Evolutionary conservation across 1,140 invertebrate genomes (phyloP), one percentile per base, ranked within the genome.

Genomic region (Macrocentrus cingulum): DNA sequence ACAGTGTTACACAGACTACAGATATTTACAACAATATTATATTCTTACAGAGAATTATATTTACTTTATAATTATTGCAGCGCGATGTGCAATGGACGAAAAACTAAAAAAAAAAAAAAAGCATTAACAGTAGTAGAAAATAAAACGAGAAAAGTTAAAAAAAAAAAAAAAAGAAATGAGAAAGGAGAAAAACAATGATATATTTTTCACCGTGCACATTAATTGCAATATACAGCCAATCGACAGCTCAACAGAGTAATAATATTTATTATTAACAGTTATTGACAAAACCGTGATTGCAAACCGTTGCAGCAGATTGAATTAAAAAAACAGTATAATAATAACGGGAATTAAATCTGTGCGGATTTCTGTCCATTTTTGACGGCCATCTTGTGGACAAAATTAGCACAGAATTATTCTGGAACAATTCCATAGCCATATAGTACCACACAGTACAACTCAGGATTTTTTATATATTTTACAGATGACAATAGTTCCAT

Each of bases 11-110:
- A 78, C 76, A 80, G 74, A 79, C 78, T 80, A 80, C 76, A 80
- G 78, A 80, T 80, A 77, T 80, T 80, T 80, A 80, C 76, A 76
- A 78, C 75, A 78, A 78, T 79, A 79, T 79, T 80, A 79, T 80
- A 80, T 80, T 79, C 77, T 76, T 80, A 79, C 76, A 80, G 77
- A 80, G 77, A 70, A 76, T 80, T 80, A 76, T 80, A 80, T 80
- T 80, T 80, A 80, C 75, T 77, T 80, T 77, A 74, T 50, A 66
- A 77, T 77, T 73, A 78, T 76, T 77, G 74, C 75, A 73, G 70
- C 70, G 69, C 72, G 67, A 73, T 76, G 72, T 76, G 76, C 75
- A 74, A 75, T 75, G 70, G 52, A 45, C 19, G 39, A 53, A n/a
- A n/a, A n/a, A n/a, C 15, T 8, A 50, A 42, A 51, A 44, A 18